A percentile compares a stretch with the other conserved stretches of the same genome.
Evolutionary conservation across 1,140 invertebrate species (phyloP).

Genomic region (Atta texana): DNA sequence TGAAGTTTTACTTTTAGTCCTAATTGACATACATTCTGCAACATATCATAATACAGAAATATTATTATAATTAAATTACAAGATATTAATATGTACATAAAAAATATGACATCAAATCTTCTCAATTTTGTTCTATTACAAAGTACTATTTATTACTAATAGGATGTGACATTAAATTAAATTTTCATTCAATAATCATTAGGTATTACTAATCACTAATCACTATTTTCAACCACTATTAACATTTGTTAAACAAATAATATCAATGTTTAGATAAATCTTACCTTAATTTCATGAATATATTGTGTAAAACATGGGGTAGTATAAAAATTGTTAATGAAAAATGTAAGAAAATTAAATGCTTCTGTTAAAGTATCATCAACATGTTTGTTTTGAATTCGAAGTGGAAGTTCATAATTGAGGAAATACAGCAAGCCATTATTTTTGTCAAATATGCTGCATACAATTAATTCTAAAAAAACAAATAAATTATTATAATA

Average conservation of each 20-base stretch:
- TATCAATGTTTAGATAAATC: background rate
- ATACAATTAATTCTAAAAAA: conserved; percentile 71
- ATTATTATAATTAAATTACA: conserved; percentile 13
- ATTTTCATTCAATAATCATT: background rate
- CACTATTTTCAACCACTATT: background rate
- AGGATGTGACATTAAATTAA: background rate
- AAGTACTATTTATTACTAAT: background rate
- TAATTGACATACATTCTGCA: conserved; percentile 72
- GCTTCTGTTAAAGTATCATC: conserved; percentile 63
- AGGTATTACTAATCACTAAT: background rate
- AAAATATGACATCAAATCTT: conserved; percentile 1
- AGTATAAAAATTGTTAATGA: conserved; percentile 72
- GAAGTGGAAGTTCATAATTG: conserved; percentile 12
- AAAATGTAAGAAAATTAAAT: conserved; percentile 72
- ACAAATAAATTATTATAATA: background rate
- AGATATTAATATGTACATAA: background rate
- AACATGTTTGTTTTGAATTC: background rate
- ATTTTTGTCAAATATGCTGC: conserved; percentile 68
- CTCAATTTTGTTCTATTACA: background rate
- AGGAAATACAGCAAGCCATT: conserved; percentile 74
- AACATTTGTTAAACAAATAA: background rate
- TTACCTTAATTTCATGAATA: conserved; percentile 69
- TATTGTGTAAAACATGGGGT: conserved; percentile 69
- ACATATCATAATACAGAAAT: conserved; percentile 48
- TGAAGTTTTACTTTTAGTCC: conserved; percentile 61